Conservation (phyloP, 2,797 vertebrate genomes). For the Schizopygopsis pylzovi region DNA sequence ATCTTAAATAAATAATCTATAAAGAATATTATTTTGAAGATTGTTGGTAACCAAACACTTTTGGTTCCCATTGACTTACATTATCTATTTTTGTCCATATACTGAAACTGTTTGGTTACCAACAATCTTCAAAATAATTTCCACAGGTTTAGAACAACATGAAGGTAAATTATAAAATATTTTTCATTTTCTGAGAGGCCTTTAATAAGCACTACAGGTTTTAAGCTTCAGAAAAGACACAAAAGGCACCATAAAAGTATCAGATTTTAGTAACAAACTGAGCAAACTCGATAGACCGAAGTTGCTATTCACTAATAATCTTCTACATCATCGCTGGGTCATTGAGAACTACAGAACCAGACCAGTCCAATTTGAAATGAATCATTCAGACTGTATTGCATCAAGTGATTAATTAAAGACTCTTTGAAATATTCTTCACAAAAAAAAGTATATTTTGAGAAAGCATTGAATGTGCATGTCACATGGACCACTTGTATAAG, state of each 20-base stretch:
- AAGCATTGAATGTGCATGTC: neutral
- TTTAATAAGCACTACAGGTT: neutral
- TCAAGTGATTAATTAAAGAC: neutral
- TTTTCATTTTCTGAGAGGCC: neutral
- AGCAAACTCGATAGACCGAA: neutral
- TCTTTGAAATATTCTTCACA: neutral
- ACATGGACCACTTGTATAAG: neutral
- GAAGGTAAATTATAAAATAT: neutral
- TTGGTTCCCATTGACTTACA: neutral
- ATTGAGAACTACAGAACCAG: neutral
- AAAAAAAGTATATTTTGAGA: neutral
- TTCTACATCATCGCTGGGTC: neutral
- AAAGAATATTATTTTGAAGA: neutral
- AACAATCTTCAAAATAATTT: neutral
- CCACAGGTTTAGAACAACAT: neutral
- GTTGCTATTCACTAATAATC: neutral
- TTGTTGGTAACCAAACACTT: neutral
- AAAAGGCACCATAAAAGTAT: neutral
- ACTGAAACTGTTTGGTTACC: neutral
- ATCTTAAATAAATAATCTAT: neutral
- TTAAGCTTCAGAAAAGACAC: neutral
- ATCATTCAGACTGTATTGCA: neutral
- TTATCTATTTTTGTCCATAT: neutral
- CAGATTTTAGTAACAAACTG: neutral
- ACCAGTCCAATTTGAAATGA: neutral